Base-by-base conservation (phyloP, 1,140 invertebrate species). In the Samia ricini region DNA sequence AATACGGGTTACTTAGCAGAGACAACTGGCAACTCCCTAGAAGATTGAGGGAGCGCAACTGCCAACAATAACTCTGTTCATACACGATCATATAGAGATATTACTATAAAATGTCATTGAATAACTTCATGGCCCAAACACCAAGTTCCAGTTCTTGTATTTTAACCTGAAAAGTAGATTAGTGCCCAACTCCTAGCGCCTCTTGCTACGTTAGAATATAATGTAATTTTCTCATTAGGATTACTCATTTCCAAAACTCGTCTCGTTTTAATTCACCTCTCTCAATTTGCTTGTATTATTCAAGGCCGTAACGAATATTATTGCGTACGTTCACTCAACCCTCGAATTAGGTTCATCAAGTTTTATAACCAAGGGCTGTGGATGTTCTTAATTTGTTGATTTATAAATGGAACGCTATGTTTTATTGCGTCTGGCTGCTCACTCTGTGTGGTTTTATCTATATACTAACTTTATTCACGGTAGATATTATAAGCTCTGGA, bases 201-300 rank as follows among this genome's bases (percentile, higher is more conserved):
- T 36, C 12, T n/a, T n/a, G n/a, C n/a, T 15, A 15, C 33, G n/a
- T 55, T 65, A 56, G 60, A 62, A 60, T 65, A 42, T 61, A 66
- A 69, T 60, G 58, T 66, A 69, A 63, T 69, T 65, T 60, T 65
- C 60, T 63, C 57, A 36, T 65, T 55, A 15, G 33, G 33, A 15
- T 42, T 42, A 15, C 33, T 42, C 33, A 42, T 42, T 42, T 12
- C 33, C 62, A 59, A 33, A 33, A 50, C 10, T 18, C 23, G 22
- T 26, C 60, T 42, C 33, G 12, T 42, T 42, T 42, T 42, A 42
- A 42, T 42, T 42, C 33, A 42, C 22, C 2, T 55, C 15, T n/a
- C 23, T 51, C 42, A 55, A 15, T 26, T n/a, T 15, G 33, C 22
- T 50, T 63, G 24, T 59, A 54, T 58, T 63, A 63, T 63, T 24